These are phyloP conservation scores for Helogale parvula DNA, from an alignment of 2,113 vertebrate species.

Conservation along the genomic window DNA sequence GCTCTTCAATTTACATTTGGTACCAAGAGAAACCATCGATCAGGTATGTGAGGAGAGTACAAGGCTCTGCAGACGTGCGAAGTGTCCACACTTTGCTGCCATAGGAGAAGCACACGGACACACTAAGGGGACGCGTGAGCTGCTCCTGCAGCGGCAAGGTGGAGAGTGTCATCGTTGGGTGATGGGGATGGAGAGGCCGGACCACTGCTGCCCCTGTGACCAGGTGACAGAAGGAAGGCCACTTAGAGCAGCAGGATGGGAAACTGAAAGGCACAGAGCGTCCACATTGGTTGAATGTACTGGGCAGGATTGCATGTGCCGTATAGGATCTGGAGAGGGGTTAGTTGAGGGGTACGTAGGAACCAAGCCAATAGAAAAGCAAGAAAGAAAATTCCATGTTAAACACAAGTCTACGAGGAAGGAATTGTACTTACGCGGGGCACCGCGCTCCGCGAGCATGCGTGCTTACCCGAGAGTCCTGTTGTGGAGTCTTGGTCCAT, in stretches of 20 bases:
- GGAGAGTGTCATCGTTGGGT: rapidly evolving
- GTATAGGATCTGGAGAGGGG: background rate
- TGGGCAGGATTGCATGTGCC: too few species aligned
- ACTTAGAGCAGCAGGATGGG: background rate
- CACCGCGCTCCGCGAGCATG: rapidly evolving
- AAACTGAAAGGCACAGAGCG: too few species aligned
- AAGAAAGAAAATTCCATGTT: background rate
- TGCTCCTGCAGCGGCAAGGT: background rate
- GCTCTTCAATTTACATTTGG: background rate
- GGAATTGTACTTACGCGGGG: too few species aligned
- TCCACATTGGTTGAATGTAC: too few species aligned
- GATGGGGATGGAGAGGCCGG: rapidly evolving
- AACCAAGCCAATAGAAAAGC: background rate
- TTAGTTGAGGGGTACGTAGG: background rate
- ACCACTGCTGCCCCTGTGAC: rapidly evolving
- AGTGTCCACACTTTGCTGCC: background rate
- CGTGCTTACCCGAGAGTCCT: rapidly evolving
- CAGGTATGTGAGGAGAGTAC: background rate
- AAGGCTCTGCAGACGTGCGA: background rate
- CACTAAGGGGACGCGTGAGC: rapidly evolving
- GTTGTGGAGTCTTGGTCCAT: background rate
- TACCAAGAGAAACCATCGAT: background rate
- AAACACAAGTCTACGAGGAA: background rate
- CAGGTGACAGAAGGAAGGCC: background rate
- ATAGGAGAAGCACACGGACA: rapidly evolving